These are phyloP conservation scores for Callimorpha dominula DNA, from an alignment of 2,888 invertebrate species.

Conservation along the genomic window DNA sequence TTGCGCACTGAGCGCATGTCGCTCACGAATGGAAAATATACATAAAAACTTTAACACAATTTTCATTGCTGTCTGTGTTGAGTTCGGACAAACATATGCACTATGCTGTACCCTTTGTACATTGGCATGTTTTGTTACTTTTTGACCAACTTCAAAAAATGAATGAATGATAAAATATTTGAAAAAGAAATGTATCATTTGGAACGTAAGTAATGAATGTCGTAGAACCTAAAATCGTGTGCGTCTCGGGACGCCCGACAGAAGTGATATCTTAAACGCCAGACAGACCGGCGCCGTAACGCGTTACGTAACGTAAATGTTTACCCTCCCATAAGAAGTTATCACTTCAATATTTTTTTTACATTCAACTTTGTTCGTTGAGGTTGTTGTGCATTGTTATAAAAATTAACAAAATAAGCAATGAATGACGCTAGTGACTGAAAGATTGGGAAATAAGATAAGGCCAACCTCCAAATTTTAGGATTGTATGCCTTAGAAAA, in stretches of 20 bases:
- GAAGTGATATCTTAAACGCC: too few relatives aligned
- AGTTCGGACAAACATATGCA: slow-evolving; percentile 46
- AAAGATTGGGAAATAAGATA: background rate
- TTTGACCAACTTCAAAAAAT: background rate
- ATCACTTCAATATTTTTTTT: background rate
- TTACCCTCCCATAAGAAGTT: too few relatives aligned
- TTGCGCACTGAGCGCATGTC: slow-evolving; percentile 41
- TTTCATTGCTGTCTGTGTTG: slow-evolving; percentile 52
- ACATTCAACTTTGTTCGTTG: background rate
- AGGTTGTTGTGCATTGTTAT: background rate
- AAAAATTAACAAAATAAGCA: background rate
- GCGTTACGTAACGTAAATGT: too few relatives aligned
- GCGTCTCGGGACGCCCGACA: too few relatives aligned
- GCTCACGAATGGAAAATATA: slow-evolving; percentile 42
- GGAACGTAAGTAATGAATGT: background rate
- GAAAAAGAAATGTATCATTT: background rate
- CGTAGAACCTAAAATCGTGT: background rate
- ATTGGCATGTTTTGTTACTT: background rate
- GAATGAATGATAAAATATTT: background rate
- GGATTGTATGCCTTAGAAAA: background rate
- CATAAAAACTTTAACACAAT: slow-evolving; percentile 51
- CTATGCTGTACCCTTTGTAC: slow-evolving; percentile 2
- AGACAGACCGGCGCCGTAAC: too few relatives aligned
- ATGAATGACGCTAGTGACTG: background rate
- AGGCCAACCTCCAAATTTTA: background rate